Evolutionary conservation across 2,797 vertebrate species (phyloP).

Genomic region (Botia kubotai): DNA sequence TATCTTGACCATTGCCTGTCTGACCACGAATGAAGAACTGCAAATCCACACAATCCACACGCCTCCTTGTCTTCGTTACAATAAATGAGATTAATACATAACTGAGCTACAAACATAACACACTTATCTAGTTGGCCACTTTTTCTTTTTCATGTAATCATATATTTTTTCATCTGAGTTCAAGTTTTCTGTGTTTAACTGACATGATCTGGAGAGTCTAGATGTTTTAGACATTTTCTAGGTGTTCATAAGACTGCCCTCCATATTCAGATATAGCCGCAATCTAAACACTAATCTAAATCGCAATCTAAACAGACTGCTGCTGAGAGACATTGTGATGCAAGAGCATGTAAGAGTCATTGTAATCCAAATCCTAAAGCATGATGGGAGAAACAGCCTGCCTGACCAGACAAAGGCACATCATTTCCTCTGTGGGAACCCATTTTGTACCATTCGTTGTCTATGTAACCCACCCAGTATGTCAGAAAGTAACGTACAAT

Average conservation of each 20-base stretch:
- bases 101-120: neutral
- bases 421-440: conserved; percentile 1
- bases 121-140: neutral
- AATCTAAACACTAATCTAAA: neutral
- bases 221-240: neutral
- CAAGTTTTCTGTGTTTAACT: too few species aligned
- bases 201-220: too few species aligned
- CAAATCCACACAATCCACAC: too few species aligned
- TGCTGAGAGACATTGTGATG: conserved; percentile 20
- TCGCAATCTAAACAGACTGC: neutral
- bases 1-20: too few species aligned
- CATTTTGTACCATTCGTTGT: conserved; percentile 10
- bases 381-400: conserved; percentile 16
- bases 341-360: neutral
- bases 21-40: too few species aligned
- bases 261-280: neutral
- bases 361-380: conserved; percentile 21
- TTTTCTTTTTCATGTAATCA: neutral
- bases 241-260: conserved; percentile 1
- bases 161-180: too few species aligned
- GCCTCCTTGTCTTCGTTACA: too few species aligned
- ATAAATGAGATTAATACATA: too few species aligned
- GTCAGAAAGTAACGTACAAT: neutral
- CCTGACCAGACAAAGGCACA: conserved; percentile 11
- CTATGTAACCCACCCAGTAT: neutral